Percentiles rank a stretch among this genome's conserved stretches.
Evolutionary conservation across 2,888 invertebrate genomes (phyloP).

Genomic region (Xestia xanthographa): DNA sequence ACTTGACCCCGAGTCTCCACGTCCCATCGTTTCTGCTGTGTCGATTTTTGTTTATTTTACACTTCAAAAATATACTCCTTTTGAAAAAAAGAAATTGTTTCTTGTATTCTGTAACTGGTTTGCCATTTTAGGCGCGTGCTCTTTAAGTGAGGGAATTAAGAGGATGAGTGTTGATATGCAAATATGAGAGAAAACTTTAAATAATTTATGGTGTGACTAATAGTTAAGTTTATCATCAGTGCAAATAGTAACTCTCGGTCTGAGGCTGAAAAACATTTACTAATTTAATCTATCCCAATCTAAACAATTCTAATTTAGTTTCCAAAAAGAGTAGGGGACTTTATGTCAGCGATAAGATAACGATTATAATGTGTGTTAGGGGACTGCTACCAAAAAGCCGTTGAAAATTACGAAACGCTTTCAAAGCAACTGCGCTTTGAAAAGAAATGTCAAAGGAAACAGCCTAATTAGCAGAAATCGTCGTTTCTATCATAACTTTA

Average conservation of each 20-base stretch:
- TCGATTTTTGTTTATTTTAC: slow-evolving; percentile 54
- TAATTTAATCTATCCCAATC: neutral
- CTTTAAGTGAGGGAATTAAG: slow-evolving; percentile 6
- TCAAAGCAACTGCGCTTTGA: neutral
- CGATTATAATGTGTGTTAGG: neutral
- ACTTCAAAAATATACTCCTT: slow-evolving; percentile 24
- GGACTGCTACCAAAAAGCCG: neutral
- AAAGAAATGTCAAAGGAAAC: neutral
- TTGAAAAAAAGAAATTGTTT: slow-evolving; percentile 19
- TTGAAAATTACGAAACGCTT: neutral
- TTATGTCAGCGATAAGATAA: neutral
- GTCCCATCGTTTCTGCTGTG: slow-evolving; percentile 32
- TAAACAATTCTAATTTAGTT: neutral
- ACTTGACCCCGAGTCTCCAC: slow-evolving; percentile 42
- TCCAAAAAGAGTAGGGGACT: neutral
- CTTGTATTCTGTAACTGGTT: slow-evolving; percentile 23
- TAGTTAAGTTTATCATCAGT: neutral
- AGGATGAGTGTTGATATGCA: slow-evolving; percentile 18
- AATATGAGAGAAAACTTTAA: slow-evolving; percentile 24
- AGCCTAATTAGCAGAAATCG: neutral
- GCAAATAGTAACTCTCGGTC: neutral
- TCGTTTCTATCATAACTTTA: neutral
- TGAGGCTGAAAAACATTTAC: neutral
- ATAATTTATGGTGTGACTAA: neutral
- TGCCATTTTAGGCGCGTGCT: slow-evolving; percentile 40